Percentiles rank a stretch among this genome's conserved stretches.
Evolutionary conservation across 2,113 vertebrate species (phyloP).

Genomic region (Conger conger): DNA sequence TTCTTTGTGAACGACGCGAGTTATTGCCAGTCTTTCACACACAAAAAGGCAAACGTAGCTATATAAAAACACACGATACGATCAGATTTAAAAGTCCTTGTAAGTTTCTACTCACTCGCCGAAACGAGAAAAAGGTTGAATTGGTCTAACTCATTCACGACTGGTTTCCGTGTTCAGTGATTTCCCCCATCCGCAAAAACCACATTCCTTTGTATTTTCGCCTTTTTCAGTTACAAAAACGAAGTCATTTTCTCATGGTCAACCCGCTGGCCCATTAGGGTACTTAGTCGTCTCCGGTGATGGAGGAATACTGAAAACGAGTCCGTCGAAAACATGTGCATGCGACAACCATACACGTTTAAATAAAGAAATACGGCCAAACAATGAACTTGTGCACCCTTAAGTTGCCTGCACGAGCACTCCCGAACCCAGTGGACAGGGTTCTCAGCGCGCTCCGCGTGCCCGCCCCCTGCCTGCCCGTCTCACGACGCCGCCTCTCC

Average conservation of each 20-base stretch:
- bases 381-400: neutral
- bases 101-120: neutral
- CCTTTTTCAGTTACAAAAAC: slow-evolving; percentile 11
- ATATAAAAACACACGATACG: neutral
- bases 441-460: neutral
- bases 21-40: neutral
- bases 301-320: neutral
- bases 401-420: neutral
- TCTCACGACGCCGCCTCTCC: neutral
- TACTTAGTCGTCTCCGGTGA: neutral
- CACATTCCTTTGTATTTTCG: slow-evolving; percentile 26
- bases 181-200: neutral
- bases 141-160: neutral
- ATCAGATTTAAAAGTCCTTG: neutral
- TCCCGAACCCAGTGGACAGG: neutral
- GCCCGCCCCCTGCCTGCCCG: neutral
- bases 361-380: neutral
- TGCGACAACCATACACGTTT: neutral
- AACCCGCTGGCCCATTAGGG: neutral
- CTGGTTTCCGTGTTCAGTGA: slow-evolving; percentile 1
- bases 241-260: slow-evolving; percentile 6
- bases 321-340: neutral
- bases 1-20: neutral
- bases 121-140: neutral
- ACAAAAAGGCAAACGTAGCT: neutral